A percentile compares a stretch with the other conserved stretches of the same genome.
Evolutionary conservation across 2,888 invertebrate species (phyloP).

Genomic region (Lochmaea crataegi): DNA sequence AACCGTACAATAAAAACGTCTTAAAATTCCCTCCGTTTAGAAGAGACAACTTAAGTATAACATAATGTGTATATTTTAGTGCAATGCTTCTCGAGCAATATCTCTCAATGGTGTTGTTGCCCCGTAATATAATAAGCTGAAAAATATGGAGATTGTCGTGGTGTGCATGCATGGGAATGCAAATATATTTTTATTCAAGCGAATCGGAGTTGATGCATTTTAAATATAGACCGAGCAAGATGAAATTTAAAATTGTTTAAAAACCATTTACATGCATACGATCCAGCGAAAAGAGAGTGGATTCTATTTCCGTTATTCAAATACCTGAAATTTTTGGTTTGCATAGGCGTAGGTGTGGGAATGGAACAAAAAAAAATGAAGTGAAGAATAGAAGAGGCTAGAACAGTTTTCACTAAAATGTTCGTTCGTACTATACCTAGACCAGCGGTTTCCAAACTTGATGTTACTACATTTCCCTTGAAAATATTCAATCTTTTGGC

Average conservation of each 20-base stretch:
- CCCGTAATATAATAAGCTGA: slow-evolving; percentile 36
- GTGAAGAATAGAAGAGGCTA: too few relatives aligned
- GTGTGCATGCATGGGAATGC: slow-evolving; percentile 40
- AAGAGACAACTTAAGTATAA: slow-evolving; percentile 37
- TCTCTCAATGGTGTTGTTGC: slow-evolving; percentile 44
- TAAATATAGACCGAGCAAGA: slow-evolving; percentile 30
- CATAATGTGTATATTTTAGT: slow-evolving; percentile 42
- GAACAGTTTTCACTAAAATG: too few relatives aligned
- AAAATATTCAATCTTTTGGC: too few relatives aligned
- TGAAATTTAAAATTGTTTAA: not conserved
- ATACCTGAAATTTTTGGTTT: not conserved
- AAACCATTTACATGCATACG: not conserved
- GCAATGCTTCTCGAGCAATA: slow-evolving; percentile 32
- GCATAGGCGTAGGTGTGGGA: not conserved
- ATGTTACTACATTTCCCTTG: too few relatives aligned
- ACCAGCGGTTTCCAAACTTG: too few relatives aligned
- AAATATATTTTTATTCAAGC: slow-evolving; percentile 45
- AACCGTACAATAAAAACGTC: slow-evolving; percentile 26
- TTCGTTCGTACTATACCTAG: too few relatives aligned
- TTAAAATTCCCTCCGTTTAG: slow-evolving; percentile 23
- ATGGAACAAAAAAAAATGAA: too few relatives aligned
- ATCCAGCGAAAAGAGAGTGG: not conserved
- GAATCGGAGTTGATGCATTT: slow-evolving; percentile 40
- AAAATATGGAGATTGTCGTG: slow-evolving; percentile 31
- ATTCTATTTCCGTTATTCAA: not conserved